Conservation (phyloP, 2,797 vertebrate species). For the Zalophus californianus region DNA sequence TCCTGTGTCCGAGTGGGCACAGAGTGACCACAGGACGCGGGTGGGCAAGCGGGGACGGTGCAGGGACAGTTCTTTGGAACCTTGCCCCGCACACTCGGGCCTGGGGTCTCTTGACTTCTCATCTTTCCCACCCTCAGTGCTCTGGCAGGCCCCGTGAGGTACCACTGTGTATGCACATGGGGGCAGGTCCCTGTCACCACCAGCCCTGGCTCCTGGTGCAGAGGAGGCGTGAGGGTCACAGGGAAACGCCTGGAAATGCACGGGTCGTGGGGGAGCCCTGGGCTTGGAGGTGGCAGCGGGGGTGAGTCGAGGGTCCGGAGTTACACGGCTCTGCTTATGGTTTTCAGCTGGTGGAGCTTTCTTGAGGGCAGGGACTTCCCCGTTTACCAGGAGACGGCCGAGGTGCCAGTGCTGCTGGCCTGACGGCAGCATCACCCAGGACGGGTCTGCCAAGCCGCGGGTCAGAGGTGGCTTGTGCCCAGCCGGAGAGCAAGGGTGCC, state of each 20-base stretch:
- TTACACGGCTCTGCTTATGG: accelerated
- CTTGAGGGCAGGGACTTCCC: neutral
- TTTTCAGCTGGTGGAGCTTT: no score
- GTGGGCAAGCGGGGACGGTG: accelerated
- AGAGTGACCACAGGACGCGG: accelerated
- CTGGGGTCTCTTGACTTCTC: no score
- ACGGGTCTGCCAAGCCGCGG: accelerated
- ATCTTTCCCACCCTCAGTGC: accelerated
- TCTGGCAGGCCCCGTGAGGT: neutral
- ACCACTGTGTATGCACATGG: no score
- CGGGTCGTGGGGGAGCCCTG: accelerated
- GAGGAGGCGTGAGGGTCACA: neutral
- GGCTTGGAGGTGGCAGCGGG: accelerated
- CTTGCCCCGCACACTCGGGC: accelerated
- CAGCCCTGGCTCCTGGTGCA: accelerated
- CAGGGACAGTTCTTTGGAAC: accelerated
- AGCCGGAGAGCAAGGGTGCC: accelerated
- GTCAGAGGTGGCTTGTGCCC: neutral
- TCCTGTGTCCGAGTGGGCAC: accelerated
- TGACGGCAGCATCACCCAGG: accelerated
- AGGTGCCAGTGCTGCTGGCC: neutral
- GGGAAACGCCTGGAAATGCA: accelerated
- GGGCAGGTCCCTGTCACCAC: accelerated
- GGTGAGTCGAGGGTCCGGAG: neutral
- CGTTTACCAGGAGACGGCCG: accelerated